Base-by-base conservation (phyloP, 2,888 invertebrate species). In the Thereva nobilitata region DNA sequence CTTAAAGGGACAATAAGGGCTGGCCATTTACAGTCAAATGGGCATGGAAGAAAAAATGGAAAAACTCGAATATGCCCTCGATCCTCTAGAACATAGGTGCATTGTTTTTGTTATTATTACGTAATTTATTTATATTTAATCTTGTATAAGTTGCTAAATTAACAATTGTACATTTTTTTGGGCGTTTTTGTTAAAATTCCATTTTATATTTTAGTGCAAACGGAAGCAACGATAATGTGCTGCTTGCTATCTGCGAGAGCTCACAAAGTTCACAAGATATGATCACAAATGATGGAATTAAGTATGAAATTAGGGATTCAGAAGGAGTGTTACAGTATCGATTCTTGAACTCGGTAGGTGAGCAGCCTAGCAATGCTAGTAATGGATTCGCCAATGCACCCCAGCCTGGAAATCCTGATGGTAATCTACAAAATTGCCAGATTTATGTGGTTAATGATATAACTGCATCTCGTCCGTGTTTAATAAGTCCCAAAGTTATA, bases 171-270 rank as follows among this genome's bases (percentile, higher is more conserved):
- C n/a, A n/a, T n/a, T 47, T 4, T 8, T 12, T 10, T 47, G 7
- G 47, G n/a, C n/a, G 12, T 47, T n/a, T 47, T 10, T 23, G 23
- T 23, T 23, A 23, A 23, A 23, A 23, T 23, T 23, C 1, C 9
- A 42, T 4, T 42, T 42, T 12, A 47, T 47, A n/a, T 64, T 44
- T 0, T 38, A 64, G 64, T 52, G 23, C 34, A 37, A 52, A 64
- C 23, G 53, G 38, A 23, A 23, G 23, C 10, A 50, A 37, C 9
- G 53, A 53, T 45, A 73, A 74, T 56, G 72, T 75, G 45, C 70
- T 74, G 57, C 59, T 75, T 52, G 76, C 78, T 7, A 77, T 78
- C 38, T 78, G 78, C 68, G 77, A 76, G 45, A 75, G 74, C 52
- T 76, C 76, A 1, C 71, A 74, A 40, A 78, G 76, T 59, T 76